Conservation (phyloP, 92 coral and sea anemone species). For the Bergia sp. region DNA sequence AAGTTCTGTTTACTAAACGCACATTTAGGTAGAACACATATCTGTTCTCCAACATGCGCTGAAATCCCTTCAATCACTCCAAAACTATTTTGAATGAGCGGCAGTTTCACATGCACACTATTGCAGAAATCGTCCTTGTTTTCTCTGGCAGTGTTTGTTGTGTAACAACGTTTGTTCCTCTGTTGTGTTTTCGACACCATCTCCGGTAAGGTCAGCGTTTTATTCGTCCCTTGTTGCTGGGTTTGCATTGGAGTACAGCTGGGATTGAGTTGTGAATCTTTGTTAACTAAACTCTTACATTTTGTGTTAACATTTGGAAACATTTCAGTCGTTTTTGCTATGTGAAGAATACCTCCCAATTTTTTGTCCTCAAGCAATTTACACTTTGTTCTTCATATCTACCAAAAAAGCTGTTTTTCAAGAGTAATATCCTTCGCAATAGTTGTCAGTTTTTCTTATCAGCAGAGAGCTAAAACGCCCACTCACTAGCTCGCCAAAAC, state of each 20-base stretch:
- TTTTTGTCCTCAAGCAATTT: too few relatives aligned
- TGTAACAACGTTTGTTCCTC: neutral
- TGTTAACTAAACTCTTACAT: neutral
- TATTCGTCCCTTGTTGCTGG: neutral
- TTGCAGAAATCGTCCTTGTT: neutral
- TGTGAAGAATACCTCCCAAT: too few relatives aligned
- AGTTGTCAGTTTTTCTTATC: neutral
- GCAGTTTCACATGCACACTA: constrained; percentile 1
- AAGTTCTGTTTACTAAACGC: neutral
- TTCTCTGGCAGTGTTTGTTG: neutral
- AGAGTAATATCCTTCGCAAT: neutral
- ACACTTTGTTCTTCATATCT: neutral
- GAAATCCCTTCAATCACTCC: neutral
- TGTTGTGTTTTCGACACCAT: constrained; percentile 12
- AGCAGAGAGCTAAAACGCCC: neutral
- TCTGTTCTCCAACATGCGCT: neutral
- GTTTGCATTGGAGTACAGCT: neutral
- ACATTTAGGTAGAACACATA: neutral
- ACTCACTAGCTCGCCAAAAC: neutral
- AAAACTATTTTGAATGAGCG: constrained; percentile 4
- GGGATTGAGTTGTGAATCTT: constrained; percentile 1
- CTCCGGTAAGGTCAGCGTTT: neutral
- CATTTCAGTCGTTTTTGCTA: neutral
- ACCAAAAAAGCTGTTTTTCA: neutral
- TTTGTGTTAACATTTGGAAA: neutral